These are phyloP conservation scores for Pipistrellus pipistrellus DNA, from an alignment of 2,797 vertebrate genomes.

Conservation along the genomic window DNA sequence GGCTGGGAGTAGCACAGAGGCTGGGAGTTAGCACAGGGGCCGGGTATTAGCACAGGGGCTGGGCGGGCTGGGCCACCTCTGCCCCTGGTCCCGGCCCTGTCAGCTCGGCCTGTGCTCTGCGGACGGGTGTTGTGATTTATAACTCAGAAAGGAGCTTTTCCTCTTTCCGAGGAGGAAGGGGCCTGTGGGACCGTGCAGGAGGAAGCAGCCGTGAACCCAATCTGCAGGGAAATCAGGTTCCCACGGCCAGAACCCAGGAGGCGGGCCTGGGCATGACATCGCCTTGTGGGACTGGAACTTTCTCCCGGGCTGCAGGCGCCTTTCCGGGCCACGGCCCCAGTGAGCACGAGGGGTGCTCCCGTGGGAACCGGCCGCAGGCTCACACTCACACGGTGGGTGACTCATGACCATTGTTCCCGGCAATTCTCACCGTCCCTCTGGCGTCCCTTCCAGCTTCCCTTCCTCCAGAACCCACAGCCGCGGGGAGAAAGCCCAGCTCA, in stretches of 20 bases:
- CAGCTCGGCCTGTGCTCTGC: not conserved
- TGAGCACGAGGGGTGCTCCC: constrained; percentile 74
- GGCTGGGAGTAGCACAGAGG: no score
- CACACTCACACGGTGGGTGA: constrained; percentile 76
- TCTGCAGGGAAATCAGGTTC: constrained; percentile 84
- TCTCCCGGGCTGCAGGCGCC: constrained; percentile 72
- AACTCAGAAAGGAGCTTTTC: constrained; percentile 45
- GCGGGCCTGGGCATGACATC: constrained; percentile 73
- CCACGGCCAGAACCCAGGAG: constrained; percentile 86
- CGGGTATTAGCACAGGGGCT: no score
- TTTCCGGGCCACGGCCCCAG: constrained; percentile 40
- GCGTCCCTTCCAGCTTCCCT: constrained; percentile 85
- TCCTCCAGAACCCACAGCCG: constrained; percentile 85
- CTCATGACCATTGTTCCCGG: constrained; percentile 89
- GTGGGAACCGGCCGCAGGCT: constrained; percentile 86
- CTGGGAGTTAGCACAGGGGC: no score
- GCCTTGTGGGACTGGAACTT: constrained; percentile 64
- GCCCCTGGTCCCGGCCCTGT: not conserved
- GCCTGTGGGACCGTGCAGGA: constrained; percentile 77
- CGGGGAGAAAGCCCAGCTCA: not conserved
- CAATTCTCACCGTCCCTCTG: constrained; percentile 87
- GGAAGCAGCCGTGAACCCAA: constrained; percentile 82
- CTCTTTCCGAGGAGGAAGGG: constrained; percentile 68
- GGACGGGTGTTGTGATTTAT: not conserved
- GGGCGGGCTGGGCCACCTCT: no score